A percentile compares a stretch with the other conserved stretches of the same genome.
Conservation (phyloP, 2,888 invertebrate species). For the Oscheius sp. region DNA sequence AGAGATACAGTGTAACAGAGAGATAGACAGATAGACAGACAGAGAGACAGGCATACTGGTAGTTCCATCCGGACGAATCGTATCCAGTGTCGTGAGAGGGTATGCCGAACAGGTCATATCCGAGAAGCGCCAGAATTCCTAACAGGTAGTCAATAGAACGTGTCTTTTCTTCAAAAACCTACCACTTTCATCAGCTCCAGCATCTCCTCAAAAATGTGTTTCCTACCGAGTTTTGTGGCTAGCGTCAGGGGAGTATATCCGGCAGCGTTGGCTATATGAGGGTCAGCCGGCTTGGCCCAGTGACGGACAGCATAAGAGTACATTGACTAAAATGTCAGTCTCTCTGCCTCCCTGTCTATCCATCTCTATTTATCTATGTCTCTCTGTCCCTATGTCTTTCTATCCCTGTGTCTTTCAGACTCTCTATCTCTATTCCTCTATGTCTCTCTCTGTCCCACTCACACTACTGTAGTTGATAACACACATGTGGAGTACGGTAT, state of each 20-base stretch:
- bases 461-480: constrained; percentile 97
- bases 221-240: constrained; percentile 94
- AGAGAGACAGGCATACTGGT: constrained; percentile 81
- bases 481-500: constrained; percentile 99
- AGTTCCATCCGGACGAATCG: constrained; percentile 90
- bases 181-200: constrained; percentile 83
- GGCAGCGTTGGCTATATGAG: constrained; percentile 87
- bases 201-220: constrained; percentile 97
- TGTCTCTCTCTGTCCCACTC: constrained; percentile 67
- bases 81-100: constrained; percentile 94
- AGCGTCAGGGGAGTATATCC: constrained; percentile 94
- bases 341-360: no score
- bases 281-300: constrained; percentile 90
- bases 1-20: no score
- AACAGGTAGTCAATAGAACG: constrained; percentile 76
- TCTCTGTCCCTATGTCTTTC: no score
- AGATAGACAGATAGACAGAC: no score
- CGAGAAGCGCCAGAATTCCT: constrained; percentile 98
- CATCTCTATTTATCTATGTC: no score
- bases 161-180: constrained; percentile 33
- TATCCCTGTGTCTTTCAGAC: no score
- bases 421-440: no score
- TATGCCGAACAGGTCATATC: constrained; percentile 98
- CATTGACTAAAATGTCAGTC: constrained; percentile 46
- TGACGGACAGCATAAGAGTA: constrained; percentile 96